Evolutionary conservation across 2,113 vertebrate species (phyloP), one percentile per base, ranked within the genome.

Genomic region (Gymnarchus niloticus): DNA sequence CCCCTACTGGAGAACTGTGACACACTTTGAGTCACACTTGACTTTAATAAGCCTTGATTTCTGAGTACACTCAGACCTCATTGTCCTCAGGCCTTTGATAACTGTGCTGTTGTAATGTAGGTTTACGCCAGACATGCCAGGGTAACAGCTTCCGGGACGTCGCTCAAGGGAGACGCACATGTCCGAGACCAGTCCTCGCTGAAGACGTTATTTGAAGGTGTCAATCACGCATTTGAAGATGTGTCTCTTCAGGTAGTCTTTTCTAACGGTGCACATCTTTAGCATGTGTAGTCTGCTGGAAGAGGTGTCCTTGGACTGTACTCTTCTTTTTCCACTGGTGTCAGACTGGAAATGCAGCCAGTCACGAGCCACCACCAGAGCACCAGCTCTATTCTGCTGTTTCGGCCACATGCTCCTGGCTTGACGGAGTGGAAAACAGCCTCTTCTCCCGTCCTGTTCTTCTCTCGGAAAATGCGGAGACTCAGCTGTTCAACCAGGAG

Each of bases 371-470:
- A 9, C 89, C 92, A 46, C 91, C 96, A 90, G 97, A 98, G 59
- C 95, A 95, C 89, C 97, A 96, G 88, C 89, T 99, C 2, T 97
- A 96, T 80, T 91, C 94, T 2, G 95, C 96, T 9, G 93, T 96
- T 44, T 93, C 94, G 9, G 95, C 96, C 7, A 94, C 96, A 0
- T 97, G 96, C 0, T 84, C 92, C 3, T 99, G 97, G 97, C 88
- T 98, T 85, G 96, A 98, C 89, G 92, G 93, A 1, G 95, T 98
- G 1, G 97, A 99, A 90, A 95, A 96, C 81, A 92, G 83, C 1
- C 90, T 97, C 7, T 96, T 98, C 90, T 93, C 96, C 61, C 91
- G 94, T 52, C 91, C 95, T 5, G 91, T 93, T 65, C 90, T 96
- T 23, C 88, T 95, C 69, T 94, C 95, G 28, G 96, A 97, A 89